Evolutionary conservation across 2,797 vertebrate species (phyloP).

Genomic region (Lacerta agilis): DNA sequence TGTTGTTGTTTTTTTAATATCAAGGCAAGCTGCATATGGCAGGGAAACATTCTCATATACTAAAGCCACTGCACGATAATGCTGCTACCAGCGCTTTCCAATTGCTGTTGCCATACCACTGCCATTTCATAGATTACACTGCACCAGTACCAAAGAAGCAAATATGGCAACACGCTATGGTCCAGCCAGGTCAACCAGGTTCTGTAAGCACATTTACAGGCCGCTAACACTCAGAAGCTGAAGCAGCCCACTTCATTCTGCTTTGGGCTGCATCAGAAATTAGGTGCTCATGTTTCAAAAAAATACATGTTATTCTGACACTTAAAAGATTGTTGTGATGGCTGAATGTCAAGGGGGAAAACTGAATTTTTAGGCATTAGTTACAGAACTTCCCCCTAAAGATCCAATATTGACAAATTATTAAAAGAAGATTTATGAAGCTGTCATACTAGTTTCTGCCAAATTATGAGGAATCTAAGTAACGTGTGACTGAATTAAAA

Average conservation of each 20-base stretch:
- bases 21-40: too few species aligned
- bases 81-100: background rate
- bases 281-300: background rate
- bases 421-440: conserved; percentile 54
- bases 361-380: background rate
- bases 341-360: conserved; percentile 1
- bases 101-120: background rate
- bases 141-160: background rate
- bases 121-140: background rate
- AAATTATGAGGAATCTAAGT: conserved; percentile 41
- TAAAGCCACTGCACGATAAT: too few species aligned
- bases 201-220: background rate
- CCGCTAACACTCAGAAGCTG: background rate
- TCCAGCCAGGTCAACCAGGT: background rate
- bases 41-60: too few species aligned
- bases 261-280: conserved; percentile 11
- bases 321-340: conserved; percentile 14
- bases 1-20: too few species aligned
- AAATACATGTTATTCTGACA: background rate
- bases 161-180: background rate
- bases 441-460: conserved; percentile 30
- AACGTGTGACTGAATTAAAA: conserved; percentile 18
- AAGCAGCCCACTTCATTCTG: background rate
- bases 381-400: conserved; percentile 52
- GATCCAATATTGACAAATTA: conserved; percentile 59